Evolutionary conservation across 2,797 vertebrate genomes (phyloP), one percentile per base, ranked within the genome.

Genomic region (Leuciscus waleckii): DNA sequence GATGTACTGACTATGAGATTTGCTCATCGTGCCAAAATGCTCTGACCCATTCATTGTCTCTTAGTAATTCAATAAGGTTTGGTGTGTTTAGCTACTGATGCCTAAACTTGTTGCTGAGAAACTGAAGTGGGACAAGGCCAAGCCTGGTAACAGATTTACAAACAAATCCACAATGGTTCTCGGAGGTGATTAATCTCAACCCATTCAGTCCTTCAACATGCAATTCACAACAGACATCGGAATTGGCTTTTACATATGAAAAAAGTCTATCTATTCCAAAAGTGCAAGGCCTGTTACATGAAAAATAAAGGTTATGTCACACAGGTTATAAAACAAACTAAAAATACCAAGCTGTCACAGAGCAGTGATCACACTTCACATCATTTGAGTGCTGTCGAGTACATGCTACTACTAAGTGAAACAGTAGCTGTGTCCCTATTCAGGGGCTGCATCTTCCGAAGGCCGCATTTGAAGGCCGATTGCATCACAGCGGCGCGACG

Each of bases 101-200:
- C 39, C 49, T 77, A 41, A 67, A 69, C 35, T 21, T 19, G 89
- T 90, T 87, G 89, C 87, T 87, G 82, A 82, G 87, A 82, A 79
- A 90, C 86, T 80, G 13, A 78, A 82, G 78, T 29, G 37, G 54
- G 26, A 75, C 46, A 70, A 79, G n/a, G 82, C 77, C 83, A 85
- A 84, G 61, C 81, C 19, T 49, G 39, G 74, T 84, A 85, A 87
- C 83, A 76, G 81, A 83, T 90, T 85, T 78, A 87, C 77, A 87
- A 81, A 77, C 63, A 77, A 84, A 70, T 76, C 43, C 49, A 77
- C 73, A 70, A 78, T 43, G 82, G 46, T 56, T 68, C 10, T 35
- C 39, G 35, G 26, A 29, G 67, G 29, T 29, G 35, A 80, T 70
- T 81, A 10, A 67, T 79, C 8, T 81, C 8, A 1, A 63, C 11